Evolutionary conservation across 2,797 vertebrate genomes (phyloP), one percentile per base, ranked within the genome.

Genomic region (Rhadinocentrus ornatus): DNA sequence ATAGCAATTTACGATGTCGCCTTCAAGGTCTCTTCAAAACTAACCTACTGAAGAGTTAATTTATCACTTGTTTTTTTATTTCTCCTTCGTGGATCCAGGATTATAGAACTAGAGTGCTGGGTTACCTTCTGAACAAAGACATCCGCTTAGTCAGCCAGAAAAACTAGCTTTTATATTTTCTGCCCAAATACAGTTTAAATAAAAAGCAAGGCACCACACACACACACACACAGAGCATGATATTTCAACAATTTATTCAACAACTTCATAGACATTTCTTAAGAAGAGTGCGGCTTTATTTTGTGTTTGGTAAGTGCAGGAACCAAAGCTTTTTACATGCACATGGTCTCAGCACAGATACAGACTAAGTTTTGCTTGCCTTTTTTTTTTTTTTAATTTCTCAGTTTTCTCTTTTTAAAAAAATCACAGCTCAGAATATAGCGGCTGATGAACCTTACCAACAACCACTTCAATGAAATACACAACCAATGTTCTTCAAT

Each of bases 301-400:
- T 74, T 62, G 87, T 83, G 83, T 83, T 89, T 84, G 78, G 71
- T 82, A 87, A 90, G 94, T 95, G 96, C 94, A 86, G 93, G 85
- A 92, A 95, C 94, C 94, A 94, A 95, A 94, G 93, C 84, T 85
- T 86, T 95, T 92, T 91, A 96, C 96, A 96, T 96, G 96, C 97
- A 89, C 93, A 95, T 95, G 95, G 92, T 93, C 92, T 92, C 85
- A 75, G 87, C 93, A 96, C 92, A 95, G 93, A 96, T 91, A 96
- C 94, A 95, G 94, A 94, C 92, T 27, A 39, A 39, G 37, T 39
- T 20, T 39, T 4, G 62, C 37, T 94, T 94, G 34, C 34, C 94
- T 94, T 54, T 50, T 29, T 34, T 10, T 26, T 60, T 22, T 26
- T 41, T 13, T 89, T 95, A 93, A 94, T 92, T 93, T 93, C 60